Evolutionary conservation across 2,888 invertebrate species (phyloP).

Genomic region (Meandrusa payeni): DNA sequence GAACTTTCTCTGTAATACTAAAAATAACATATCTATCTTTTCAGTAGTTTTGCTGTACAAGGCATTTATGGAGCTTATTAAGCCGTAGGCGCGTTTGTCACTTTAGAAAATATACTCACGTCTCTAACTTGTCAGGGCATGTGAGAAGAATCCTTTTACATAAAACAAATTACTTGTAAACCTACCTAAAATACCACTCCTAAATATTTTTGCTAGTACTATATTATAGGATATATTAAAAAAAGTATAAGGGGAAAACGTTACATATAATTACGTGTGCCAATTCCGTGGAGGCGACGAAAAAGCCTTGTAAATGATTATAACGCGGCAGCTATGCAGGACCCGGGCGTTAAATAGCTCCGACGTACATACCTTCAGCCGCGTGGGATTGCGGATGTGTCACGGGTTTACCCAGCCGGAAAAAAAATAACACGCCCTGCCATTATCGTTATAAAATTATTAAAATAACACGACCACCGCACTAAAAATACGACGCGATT

Average conservation of each 20-base stretch:
- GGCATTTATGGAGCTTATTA: too few species aligned
- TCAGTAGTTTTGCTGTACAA: too few species aligned
- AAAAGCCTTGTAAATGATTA: constrained; percentile 24
- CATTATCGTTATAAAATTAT: constrained; percentile 36
- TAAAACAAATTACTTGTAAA: too few species aligned
- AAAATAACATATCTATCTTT: too few species aligned
- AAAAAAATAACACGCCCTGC: constrained; percentile 45
- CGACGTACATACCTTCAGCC: constrained; percentile 37
- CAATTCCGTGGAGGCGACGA: constrained; percentile 21
- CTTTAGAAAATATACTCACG: too few species aligned
- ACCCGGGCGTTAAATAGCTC: constrained; percentile 12
- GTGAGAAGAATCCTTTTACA: too few species aligned
- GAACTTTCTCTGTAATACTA: too few species aligned
- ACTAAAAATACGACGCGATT: neutral
- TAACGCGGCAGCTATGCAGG: neutral
- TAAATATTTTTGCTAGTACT: constrained; percentile 6
- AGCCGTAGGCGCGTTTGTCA: too few species aligned
- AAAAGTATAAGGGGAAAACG: too few species aligned
- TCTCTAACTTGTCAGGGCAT: too few species aligned
- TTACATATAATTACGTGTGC: constrained; percentile 18
- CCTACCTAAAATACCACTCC: too few species aligned
- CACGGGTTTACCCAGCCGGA: constrained; percentile 60
- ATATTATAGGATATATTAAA: too few species aligned
- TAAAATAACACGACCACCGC: constrained; percentile 21
- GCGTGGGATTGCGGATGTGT: constrained; percentile 61